Evolutionary conservation across 2,888 invertebrate species (phyloP).

Genomic region (Cephonodes hylas): DNA sequence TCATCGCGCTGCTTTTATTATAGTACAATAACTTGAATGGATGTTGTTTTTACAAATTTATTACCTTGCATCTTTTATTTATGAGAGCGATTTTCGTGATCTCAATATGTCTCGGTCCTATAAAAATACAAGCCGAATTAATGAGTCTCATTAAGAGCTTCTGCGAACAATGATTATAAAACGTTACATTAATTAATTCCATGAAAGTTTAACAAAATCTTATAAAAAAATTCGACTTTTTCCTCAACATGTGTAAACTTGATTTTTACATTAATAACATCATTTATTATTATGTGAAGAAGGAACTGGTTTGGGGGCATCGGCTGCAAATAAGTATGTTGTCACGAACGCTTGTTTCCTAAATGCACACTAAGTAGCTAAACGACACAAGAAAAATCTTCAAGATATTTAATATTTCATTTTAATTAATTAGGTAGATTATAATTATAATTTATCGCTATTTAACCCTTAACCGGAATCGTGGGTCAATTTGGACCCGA

Average conservation of each 20-base stretch:
- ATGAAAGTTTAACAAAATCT: neutral
- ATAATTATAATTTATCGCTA: too few species aligned
- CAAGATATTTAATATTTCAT: too few species aligned
- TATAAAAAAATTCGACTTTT: neutral
- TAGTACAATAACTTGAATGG: neutral
- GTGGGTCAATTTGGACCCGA: too few species aligned
- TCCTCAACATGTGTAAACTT: neutral
- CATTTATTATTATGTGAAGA: neutral
- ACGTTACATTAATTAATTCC: constrained; percentile 1
- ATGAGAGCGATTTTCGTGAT: neutral
- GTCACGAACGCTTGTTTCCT: neutral
- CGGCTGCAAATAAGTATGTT: neutral
- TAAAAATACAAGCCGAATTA: neutral
- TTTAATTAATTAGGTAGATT: too few species aligned
- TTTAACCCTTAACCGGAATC: too few species aligned
- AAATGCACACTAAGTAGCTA: neutral
- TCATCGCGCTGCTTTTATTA: neutral
- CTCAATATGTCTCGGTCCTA: neutral
- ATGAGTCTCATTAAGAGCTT: neutral
- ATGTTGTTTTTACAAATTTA: neutral
- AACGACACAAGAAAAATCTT: neutral
- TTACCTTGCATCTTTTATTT: neutral
- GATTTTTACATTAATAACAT: neutral
- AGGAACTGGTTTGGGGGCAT: neutral
- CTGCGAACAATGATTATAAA: neutral